A percentile compares a stretch with the other conserved stretches of the same genome.
These are phyloP conservation scores for Lordiphosa collinella DNA, from an alignment of 1,140 invertebrate species.

Conservation along the genomic window DNA sequence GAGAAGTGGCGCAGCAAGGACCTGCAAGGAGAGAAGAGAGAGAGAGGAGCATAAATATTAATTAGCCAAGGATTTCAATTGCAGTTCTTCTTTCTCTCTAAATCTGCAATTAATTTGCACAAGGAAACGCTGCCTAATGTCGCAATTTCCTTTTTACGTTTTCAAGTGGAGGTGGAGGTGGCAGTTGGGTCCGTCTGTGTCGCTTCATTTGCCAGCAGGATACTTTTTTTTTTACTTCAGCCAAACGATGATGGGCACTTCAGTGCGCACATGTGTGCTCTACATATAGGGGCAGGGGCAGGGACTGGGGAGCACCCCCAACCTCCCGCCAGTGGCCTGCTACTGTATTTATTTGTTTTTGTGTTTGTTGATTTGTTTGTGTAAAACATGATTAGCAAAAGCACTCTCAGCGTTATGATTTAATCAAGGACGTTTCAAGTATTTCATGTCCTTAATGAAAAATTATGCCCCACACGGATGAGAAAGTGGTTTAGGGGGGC, in stretches of 20 bases:
- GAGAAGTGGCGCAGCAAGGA: neutral
- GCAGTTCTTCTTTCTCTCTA: conserved; percentile 3
- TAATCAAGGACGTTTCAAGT: conserved; percentile 25
- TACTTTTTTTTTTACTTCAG: conserved; percentile 18
- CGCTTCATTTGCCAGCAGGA: conserved; percentile 3
- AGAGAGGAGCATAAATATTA: conserved; percentile 10
- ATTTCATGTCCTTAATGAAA: conserved; percentile 26
- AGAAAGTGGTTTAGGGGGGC: too few species aligned
- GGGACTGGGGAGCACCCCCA: too few species aligned
- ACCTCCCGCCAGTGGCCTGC: conserved; percentile 6
- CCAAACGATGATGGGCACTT: conserved; percentile 13
- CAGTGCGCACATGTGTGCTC: conserved; percentile 17
- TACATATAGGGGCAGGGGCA: too few species aligned
- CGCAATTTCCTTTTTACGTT: conserved; percentile 31
- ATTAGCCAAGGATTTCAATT: conserved; percentile 8
- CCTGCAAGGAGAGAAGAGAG: conserved; percentile 3
- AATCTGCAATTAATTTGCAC: conserved; percentile 14
- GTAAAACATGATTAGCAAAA: conserved; percentile 27
- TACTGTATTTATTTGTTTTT: conserved; percentile 15
- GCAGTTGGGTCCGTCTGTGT: conserved; percentile 6
- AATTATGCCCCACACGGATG: conserved; percentile 12
- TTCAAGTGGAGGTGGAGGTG: neutral
- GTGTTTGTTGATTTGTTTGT: conserved; percentile 19
- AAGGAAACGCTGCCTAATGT: conserved; percentile 33
- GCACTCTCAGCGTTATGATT: conserved; percentile 23